phyloP scores from a whole-genome alignment of 2,113 vertebrate species.

The Zeus faber region DNA sequence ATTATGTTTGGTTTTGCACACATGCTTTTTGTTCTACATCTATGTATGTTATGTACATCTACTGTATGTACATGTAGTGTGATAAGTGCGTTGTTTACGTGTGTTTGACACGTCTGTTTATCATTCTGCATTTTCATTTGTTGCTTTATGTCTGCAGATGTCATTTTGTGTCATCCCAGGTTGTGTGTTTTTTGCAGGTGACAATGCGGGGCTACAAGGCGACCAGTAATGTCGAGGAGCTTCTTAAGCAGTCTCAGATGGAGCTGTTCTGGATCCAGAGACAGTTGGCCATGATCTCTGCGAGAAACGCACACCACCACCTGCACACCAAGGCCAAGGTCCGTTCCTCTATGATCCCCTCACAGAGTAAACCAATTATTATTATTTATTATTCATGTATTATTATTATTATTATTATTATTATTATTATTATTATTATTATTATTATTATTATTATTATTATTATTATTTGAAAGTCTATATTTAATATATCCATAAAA shows the following conservation, averaged over 20 bases:
- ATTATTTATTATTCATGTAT: background rate
- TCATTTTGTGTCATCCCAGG: slow-evolving; percentile 15
- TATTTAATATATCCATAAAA: background rate
- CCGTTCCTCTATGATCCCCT: background rate
- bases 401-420: too few species aligned
- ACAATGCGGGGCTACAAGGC: slow-evolving; percentile 66
- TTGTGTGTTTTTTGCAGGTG: slow-evolving; percentile 51
- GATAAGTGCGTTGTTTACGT: background rate
- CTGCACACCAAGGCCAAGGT: slow-evolving; percentile 69
- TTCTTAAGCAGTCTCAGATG: slow-evolving; percentile 72
- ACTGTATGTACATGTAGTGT: too few species aligned
- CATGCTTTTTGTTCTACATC: too few species aligned
- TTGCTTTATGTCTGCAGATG: background rate
- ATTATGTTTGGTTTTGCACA: too few species aligned
- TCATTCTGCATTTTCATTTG: slow-evolving; percentile 1
- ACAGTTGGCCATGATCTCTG: slow-evolving; percentile 66
- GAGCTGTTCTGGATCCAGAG: slow-evolving; percentile 79
- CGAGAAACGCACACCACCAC: slow-evolving; percentile 48
- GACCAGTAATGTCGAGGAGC: slow-evolving; percentile 50
- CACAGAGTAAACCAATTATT: background rate
- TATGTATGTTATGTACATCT: background rate
- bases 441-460: background rate
- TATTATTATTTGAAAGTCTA: background rate
- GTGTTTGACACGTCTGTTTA: background rate
- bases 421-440: background rate